Base-by-base conservation (phyloP, 2,888 invertebrate species). In the Oeneis ivallda region DNA sequence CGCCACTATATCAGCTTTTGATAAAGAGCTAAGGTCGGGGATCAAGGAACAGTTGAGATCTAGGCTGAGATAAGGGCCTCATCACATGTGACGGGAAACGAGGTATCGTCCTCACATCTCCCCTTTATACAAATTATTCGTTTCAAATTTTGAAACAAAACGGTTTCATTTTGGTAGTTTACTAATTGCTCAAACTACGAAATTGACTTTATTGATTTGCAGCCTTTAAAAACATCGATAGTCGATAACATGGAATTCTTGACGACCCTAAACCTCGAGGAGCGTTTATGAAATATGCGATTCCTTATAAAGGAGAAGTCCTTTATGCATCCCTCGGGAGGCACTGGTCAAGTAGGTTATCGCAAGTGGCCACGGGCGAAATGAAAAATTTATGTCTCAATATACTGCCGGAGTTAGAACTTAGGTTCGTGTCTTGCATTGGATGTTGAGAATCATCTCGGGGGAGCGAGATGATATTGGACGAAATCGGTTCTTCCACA, bases 371-470 rank as follows among this genome's bases (percentile, higher is more conserved):
- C 88, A 82, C 79, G 77, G 84, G 91, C 87, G 80, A 76, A 85
- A 92, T 92, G 91, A 92, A 92, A 92, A 89, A 92, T 92, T 90
- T 90, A 92, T 91, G 91, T 91, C 92, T 91, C 90, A 92, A 91
- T 91, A 90, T 87, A 84, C 77, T 75, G 77, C 72, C 75, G 69
- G 78, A 74, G 80, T 76, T 75, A 74, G 79, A 76, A 75, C 79
- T 79, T 78, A 73, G 79, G 78, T 79, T 81, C 86, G 84, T 83
- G 85, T 79, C 79, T 82, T 76, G 86, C 80, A 86, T 87, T 84
- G 82, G 76, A 67, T 72, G 66, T 54, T 57, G 54, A 50, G 64
- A 64, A 66, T 66, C 69, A 74, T 82, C 87, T 84, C 85, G 19
- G 26, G 88, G 86, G 86, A 83, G 61, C 53, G 17, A 15, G 60